Conservation (phyloP, 2,888 invertebrate species). For the Saturnia pavonia region DNA sequence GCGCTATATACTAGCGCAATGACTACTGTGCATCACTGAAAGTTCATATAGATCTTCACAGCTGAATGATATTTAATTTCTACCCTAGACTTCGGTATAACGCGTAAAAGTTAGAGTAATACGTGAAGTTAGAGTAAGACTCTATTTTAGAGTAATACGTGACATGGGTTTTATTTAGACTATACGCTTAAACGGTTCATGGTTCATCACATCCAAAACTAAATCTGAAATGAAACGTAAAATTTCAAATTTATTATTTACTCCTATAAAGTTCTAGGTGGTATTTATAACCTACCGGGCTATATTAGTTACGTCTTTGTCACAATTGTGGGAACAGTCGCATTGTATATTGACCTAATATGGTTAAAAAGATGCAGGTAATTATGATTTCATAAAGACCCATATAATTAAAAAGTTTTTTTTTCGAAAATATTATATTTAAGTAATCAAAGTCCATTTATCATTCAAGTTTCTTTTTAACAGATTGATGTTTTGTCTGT, state of each 20-base stretch:
- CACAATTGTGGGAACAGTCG: conserved; percentile 4
- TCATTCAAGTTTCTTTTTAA: too few relatives aligned
- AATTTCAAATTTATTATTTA: too few relatives aligned
- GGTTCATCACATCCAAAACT: too few relatives aligned
- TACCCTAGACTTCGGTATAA: not conserved
- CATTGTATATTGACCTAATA: not conserved
- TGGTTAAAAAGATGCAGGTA: not conserved
- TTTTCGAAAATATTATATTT: too few relatives aligned
- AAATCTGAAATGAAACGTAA: not conserved
- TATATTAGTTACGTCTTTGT: not conserved
- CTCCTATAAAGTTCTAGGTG: too few relatives aligned
- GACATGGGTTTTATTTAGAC: too few relatives aligned
- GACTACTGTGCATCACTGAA: not conserved
- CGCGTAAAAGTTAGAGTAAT: too few relatives aligned
- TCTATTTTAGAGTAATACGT: too few relatives aligned
- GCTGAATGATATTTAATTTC: not conserved
- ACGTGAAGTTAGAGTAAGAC: too few relatives aligned
- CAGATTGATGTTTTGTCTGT: too few relatives aligned
- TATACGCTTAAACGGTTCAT: too few relatives aligned
- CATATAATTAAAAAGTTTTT: not conserved
- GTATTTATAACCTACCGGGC: not conserved
- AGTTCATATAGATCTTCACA: not conserved
- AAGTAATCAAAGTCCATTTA: too few relatives aligned
- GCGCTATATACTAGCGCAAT: not conserved
- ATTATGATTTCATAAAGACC: not conserved